Percentiles rank a stretch among this genome's conserved stretches.
These are phyloP conservation scores for Diploptera punctata DNA, from an alignment of 2,888 invertebrate species.

Conservation along the genomic window DNA sequence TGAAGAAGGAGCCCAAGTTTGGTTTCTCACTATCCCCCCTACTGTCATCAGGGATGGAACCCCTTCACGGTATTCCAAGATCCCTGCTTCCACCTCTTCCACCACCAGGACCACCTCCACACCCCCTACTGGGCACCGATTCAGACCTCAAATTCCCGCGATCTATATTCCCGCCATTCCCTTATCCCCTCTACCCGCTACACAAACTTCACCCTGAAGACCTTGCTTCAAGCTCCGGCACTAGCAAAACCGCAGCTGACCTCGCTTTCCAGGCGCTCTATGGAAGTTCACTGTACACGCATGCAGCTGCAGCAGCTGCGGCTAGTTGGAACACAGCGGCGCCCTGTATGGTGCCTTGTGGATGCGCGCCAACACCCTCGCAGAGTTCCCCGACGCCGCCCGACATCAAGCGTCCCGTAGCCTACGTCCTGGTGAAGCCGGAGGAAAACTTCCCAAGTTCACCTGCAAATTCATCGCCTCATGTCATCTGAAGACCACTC, in stretches of 20 bases:
- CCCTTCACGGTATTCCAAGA: constrained; percentile 55
- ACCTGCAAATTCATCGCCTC: constrained; percentile 52
- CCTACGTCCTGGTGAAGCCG: constrained; percentile 70
- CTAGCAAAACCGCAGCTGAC: constrained; percentile 64
- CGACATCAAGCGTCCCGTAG: constrained; percentile 60
- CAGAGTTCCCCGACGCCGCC: constrained; percentile 25
- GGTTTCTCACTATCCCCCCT: constrained; percentile 63
- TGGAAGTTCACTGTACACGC: constrained; percentile 62
- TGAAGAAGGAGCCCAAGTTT: constrained; percentile 81
- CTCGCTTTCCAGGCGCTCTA: constrained; percentile 68
- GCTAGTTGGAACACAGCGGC: constrained; percentile 49
- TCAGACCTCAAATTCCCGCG: constrained; percentile 68
- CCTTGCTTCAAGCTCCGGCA: constrained; percentile 40
- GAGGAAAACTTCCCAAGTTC: constrained; percentile 49
- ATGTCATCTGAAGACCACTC: constrained; percentile 86
- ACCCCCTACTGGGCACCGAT: constrained; percentile 51
- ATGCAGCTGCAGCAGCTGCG: constrained; percentile 50
- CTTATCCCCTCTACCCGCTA: constrained; percentile 71
- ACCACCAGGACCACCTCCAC: constrained; percentile 60
- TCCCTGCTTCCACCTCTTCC: constrained; percentile 57
- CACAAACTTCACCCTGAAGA: constrained; percentile 48
- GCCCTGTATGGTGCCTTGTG: constrained; percentile 49
- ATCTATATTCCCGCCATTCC: constrained; percentile 72
- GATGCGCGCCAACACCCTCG: constrained; percentile 45
- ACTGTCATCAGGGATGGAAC: constrained; percentile 58